phyloP scores from a whole-genome alignment of 2,113 vertebrate species.

The Oreochromis aureus region DNA sequence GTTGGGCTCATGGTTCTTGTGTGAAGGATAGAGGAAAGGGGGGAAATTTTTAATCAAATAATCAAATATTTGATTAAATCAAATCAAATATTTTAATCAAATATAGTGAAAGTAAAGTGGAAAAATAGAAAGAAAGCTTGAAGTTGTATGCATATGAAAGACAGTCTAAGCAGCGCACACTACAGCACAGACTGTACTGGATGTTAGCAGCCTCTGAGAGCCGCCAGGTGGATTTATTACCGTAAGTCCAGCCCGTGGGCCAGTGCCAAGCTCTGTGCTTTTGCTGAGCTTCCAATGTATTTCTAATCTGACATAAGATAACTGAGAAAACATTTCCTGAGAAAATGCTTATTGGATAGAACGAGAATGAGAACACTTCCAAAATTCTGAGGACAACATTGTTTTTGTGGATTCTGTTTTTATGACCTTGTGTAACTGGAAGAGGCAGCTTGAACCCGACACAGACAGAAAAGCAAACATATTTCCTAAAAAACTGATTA shows the following conservation, averaged over 20 bases:
- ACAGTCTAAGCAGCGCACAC: neutral
- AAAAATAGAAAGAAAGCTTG: neutral
- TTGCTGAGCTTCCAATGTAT: conserved; percentile 20
- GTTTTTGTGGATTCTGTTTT: neutral
- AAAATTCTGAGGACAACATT: neutral
- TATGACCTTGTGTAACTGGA: neutral
- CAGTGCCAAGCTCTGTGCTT: conserved; percentile 23
- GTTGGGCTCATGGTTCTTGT: neutral
- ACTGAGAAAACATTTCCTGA: neutral
- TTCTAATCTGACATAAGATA: conserved; percentile 36
- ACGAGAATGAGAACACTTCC: neutral
- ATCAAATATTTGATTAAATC: no score
- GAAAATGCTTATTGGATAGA: neutral
- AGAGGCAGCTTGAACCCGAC: neutral
- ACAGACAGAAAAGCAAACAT: neutral
- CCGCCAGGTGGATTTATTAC: conserved; percentile 26
- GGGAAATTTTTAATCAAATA: neutral
- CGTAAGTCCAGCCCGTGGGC: neutral
- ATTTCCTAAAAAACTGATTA: neutral
- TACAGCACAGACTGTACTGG: neutral
- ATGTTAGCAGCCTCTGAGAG: neutral
- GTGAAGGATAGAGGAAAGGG: neutral
- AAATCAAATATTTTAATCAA: neutral
- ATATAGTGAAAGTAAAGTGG: neutral
- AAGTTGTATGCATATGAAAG: neutral